Evolutionary conservation across 1,140 invertebrate genomes (phyloP).

Genomic region (Sminthurinus signatus): DNA sequence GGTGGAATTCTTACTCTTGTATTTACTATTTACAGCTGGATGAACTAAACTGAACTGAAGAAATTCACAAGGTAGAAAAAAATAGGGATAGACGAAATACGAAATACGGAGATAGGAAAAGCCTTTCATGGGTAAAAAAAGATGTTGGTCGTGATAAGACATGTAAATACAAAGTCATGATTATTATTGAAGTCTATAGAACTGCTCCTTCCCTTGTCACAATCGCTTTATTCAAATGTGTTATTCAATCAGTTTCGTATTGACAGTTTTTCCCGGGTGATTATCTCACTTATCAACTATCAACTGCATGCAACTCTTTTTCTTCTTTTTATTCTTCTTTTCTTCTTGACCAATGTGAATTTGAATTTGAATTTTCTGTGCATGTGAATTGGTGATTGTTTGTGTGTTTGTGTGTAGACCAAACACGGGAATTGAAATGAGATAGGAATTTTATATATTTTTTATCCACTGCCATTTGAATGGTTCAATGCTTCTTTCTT

Average conservation of each 20-base stretch:
- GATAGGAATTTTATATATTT: no score
- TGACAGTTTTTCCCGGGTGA: conserved; percentile 10
- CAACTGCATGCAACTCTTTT: background rate
- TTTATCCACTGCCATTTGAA: no score
- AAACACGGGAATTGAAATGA: no score
- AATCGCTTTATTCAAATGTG: conserved; percentile 11
- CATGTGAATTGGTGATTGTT: no score
- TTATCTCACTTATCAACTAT: conserved; percentile 7
- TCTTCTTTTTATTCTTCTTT: no score
- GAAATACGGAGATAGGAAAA: no score
- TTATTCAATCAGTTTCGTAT: conserved; percentile 14
- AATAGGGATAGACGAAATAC: no score
- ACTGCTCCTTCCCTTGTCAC: conserved; percentile 5
- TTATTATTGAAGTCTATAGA: conserved; percentile 5
- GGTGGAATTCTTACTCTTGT: background rate
- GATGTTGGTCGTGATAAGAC: conserved; percentile 8
- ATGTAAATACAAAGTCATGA: conserved; percentile 9
- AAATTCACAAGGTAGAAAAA: no score
- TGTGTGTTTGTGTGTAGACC: no score
- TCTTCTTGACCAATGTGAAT: no score
- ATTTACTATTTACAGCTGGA: background rate
- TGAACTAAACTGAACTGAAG: background rate
- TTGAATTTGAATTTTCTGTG: no score
- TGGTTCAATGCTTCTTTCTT: no score
- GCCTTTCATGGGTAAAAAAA: background rate